These are phyloP conservation scores for Acrocephalus kingi DNA, from an alignment of 2,113 vertebrate species.

Conservation along the genomic window DNA sequence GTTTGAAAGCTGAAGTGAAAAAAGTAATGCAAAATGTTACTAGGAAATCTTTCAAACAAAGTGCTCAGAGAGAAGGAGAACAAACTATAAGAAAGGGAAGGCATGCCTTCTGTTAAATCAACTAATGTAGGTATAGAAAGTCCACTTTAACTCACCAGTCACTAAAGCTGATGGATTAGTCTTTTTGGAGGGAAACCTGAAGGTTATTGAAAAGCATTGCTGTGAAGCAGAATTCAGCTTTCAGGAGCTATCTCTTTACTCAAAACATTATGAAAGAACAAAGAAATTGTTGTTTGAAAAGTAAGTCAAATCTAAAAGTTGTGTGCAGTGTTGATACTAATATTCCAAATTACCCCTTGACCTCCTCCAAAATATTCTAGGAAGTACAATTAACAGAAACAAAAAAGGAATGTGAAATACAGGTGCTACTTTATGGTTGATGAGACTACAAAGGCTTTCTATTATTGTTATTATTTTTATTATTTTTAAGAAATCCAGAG, in stretches of 20 bases:
- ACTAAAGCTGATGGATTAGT: neutral
- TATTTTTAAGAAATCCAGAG: constrained; percentile 5
- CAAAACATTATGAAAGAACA: neutral
- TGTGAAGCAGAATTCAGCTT: neutral
- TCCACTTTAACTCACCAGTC: neutral
- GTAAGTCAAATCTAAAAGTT: neutral
- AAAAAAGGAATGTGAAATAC: neutral
- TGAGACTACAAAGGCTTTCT: constrained; percentile 31
- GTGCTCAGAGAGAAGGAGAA: neutral
- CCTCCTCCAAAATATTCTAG: neutral
- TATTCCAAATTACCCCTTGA: neutral
- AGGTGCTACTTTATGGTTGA: neutral
- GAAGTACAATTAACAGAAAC: constrained; percentile 8
- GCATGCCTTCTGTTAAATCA: neutral
- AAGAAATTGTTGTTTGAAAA: neutral
- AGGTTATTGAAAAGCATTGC: neutral
- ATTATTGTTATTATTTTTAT: neutral
- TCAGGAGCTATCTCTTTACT: neutral
- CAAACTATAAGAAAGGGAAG: neutral
- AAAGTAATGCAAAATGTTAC: neutral
- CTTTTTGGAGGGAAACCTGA: neutral
- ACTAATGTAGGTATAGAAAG: neutral
- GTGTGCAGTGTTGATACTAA: rapidly evolving
- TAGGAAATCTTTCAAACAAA: neutral
- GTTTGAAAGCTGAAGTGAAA: neutral